Conservation (phyloP, 35 echinoderm and acorn worm genomes). For the Diadema setosum region DNA sequence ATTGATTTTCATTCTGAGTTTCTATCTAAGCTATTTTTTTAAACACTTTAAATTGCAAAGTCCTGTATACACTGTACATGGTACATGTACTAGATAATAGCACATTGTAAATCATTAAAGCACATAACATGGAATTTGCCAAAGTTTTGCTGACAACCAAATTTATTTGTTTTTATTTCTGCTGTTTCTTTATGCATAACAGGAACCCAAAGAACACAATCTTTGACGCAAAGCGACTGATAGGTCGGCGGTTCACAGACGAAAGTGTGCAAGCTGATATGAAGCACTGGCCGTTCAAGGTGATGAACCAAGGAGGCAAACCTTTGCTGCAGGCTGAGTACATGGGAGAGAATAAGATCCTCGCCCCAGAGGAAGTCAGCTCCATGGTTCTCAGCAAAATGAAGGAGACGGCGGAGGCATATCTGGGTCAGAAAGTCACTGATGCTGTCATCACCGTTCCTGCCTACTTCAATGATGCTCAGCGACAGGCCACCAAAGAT, state of each 20-base stretch:
- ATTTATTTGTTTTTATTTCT: no score
- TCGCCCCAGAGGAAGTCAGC: slow-evolving; percentile 59
- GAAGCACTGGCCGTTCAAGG: slow-evolving; percentile 63
- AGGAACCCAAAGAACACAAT: slow-evolving; percentile 31
- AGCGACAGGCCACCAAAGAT: slow-evolving; percentile 67
- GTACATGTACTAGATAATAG: no score
- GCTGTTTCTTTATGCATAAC: no score
- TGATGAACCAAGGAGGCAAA: slow-evolving; percentile 23
- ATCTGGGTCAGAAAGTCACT: slow-evolving; percentile 20
- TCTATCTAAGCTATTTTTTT: no score
- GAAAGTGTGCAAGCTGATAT: slow-evolving; percentile 24
- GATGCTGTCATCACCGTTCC: slow-evolving; percentile 60
- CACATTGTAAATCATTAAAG: no score
- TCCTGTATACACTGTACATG: no score
- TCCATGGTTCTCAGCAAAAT: no score
- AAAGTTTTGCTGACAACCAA: no score
- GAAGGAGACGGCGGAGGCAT: slow-evolving; percentile 44
- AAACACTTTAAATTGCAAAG: no score
- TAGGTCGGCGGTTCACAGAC: slow-evolving; percentile 42
- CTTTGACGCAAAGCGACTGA: slow-evolving; percentile 40
- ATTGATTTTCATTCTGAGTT: no score
- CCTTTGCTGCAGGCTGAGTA: not conserved
- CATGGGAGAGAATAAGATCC: slow-evolving; percentile 11
- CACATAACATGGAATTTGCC: no score
- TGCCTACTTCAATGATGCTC: slow-evolving; percentile 64